Base-by-base conservation (phyloP, 30 jellyfish, hydroid and myxozoan genomes). In the Morbakka virulenta region DNA sequence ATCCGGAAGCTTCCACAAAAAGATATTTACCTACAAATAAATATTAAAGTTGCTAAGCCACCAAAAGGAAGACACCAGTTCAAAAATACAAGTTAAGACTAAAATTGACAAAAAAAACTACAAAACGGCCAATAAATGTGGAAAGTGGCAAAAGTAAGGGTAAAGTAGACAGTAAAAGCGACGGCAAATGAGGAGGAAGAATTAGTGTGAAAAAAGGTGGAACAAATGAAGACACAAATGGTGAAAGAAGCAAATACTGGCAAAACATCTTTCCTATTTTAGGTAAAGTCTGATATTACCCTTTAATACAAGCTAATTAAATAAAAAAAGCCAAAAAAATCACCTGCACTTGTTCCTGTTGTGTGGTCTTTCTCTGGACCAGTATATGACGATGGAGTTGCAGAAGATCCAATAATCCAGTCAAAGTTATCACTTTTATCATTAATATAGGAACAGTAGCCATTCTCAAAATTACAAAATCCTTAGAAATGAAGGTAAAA, bases 281-380 rank as follows among this genome's bases (percentile, higher is more conserved):
- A n/a, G n/a, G n/a, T n/a, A n/a, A n/a, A n/a, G n/a, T n/a, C n/a
- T n/a, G n/a, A n/a, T n/a, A n/a, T n/a, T n/a, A n/a, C n/a, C n/a
- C n/a, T n/a, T n/a, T n/a, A n/a, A n/a, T n/a, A n/a, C n/a, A n/a
- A n/a, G n/a, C n/a, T n/a, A n/a, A n/a, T n/a, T n/a, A n/a, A n/a
- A n/a, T n/a, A n/a, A n/a, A n/a, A n/a, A n/a, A n/a, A n/a, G n/a
- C n/a, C n/a, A n/a, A n/a, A n/a, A n/a, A n/a, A n/a, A n/a, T 3
- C 69, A 89, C 97, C 97, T 50, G 53, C 77, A 28, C 77, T 32
- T 14, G 53, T 68, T 63, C 97, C 95, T 4, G 86, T 64, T 2
- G 97, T 89, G 65, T 89, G 97, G 66, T 89, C 97, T 13, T 67
- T 76, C 13, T 72, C 23, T 1, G 97, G 97, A 1, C 97, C 97